Conservation (phyloP, 2,113 vertebrate genomes). For the Stegostoma tigrinum region DNA sequence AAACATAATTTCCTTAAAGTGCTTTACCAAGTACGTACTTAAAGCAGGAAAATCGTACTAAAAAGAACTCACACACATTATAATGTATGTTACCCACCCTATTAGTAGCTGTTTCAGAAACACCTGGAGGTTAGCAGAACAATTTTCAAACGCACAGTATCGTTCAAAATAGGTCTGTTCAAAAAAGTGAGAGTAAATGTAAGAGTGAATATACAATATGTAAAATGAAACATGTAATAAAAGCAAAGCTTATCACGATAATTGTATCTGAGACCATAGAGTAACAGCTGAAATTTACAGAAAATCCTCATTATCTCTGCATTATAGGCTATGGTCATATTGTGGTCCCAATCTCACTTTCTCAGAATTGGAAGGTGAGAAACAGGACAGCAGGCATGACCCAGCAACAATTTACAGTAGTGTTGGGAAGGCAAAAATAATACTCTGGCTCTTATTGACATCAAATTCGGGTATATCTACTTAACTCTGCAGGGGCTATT, state of each 20-base stretch:
- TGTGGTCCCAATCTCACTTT: neutral
- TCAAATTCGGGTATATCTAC: neutral
- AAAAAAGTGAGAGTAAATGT: conserved; percentile 39
- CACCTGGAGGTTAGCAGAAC: conserved; percentile 82
- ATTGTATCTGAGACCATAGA: neutral
- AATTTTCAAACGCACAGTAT: conserved; percentile 74
- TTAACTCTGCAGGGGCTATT: neutral
- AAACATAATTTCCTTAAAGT: neutral
- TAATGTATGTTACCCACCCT: conserved; percentile 64
- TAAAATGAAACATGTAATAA: neutral
- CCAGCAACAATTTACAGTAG: neutral
- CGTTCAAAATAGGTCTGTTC: conserved; percentile 79
- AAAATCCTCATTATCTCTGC: neutral
- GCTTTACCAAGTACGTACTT: neutral
- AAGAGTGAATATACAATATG: neutral
- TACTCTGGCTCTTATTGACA: neutral
- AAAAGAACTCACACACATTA: neutral
- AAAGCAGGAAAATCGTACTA: neutral
- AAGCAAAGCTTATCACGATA: neutral
- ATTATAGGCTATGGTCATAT: neutral
- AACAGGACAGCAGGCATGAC: neutral
- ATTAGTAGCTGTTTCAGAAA: conserved; percentile 71
- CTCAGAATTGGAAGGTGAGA: neutral
- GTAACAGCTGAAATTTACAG: neutral
- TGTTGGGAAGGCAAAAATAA: neutral